Base-by-base conservation (phyloP, 2,113 vertebrate genomes). In the Eudyptes chrysolophus region DNA sequence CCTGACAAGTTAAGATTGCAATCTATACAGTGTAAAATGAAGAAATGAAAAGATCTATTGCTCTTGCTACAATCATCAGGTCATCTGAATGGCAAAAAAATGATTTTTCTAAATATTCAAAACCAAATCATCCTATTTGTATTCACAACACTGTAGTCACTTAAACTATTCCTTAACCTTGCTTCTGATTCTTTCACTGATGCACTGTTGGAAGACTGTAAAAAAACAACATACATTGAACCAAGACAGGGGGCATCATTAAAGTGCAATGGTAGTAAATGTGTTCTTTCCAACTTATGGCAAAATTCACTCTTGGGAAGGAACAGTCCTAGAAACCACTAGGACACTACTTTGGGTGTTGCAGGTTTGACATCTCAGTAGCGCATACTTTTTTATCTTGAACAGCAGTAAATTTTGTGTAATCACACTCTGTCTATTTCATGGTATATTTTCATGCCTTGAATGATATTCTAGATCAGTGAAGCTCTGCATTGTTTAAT, bases 371-470 rank as follows among this genome's bases (percentile, higher is more conserved):
- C 15, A 57, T 8, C 34, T 52, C 18, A 84, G 36, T 70, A 87
- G 34, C 0, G 1, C 5, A 11, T 32, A 36, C 0, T 0, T 38
- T 77, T 72, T 76, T 38, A 14, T 74, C 32, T 71, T 48, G 16
- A 9, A 54, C 38, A 75, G 61, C 16, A 60, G 19, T 70, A 66
- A 58, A 69, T 87, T 57, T 65, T 64, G 21, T 86, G 21, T 38
- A 51, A 69, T 40, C 27, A 74, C 61, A 29, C 15, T 62, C 42
- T 22, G 10, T 52, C 26, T 66, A 34, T 62, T 93, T 79, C 48
- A 71, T 65, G 24, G 13, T 16, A 48, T 82, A 54, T 79, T 87
- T 85, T 92, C 34, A 52, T 30, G 6, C 7, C 9, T n/a, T 49
- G 17, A 84, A 55, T 51, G 5, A 64, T 58, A n/a, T 9, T 80